A percentile compares a stretch with the other conserved stretches of the same genome.
Conservation (phyloP, 2,888 invertebrate genomes). For the Rhamphomyia laevipes region DNA sequence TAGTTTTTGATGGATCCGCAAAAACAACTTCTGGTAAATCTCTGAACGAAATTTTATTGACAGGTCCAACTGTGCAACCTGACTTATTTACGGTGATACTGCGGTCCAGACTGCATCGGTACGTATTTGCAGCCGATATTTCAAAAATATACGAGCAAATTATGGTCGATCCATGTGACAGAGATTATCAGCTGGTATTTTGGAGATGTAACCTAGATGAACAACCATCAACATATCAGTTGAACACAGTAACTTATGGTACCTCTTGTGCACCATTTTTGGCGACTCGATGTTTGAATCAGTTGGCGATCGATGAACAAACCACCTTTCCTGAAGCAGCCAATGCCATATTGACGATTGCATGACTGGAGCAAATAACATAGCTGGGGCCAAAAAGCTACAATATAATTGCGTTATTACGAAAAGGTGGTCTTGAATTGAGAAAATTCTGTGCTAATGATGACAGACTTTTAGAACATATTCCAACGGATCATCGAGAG, state of each 20-base stretch:
- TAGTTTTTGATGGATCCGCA: conserved; percentile 8
- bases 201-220: conserved; percentile 6
- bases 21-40: conserved; percentile 5
- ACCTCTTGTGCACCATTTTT: conserved; percentile 15
- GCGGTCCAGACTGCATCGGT: conserved; percentile 5
- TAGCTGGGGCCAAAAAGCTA: conserved; percentile 9
- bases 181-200: conserved; percentile 10
- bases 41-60: conserved; percentile 7
- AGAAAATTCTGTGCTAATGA: conserved; percentile 14
- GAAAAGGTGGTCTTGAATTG: conserved; percentile 8
- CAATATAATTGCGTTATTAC: conserved; percentile 9
- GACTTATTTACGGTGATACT: conserved; percentile 7
- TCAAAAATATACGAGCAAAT: conserved; percentile 12
- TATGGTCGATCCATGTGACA: conserved; percentile 3
- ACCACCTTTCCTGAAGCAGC: conserved; percentile 12
- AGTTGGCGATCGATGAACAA: conserved; percentile 11
- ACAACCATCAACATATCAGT: background rate
- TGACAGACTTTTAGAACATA: conserved; percentile 1
- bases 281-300: conserved; percentile 14
- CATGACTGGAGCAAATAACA: conserved; percentile 12
- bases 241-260: conserved; percentile 12
- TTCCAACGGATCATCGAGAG: conserved; percentile 8
- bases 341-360: conserved; percentile 13
- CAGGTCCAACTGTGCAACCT: conserved; percentile 8
- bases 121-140: conserved; percentile 13